Evolutionary conservation across 2,113 vertebrate genomes (phyloP), one percentile per base, ranked within the genome.

Genomic region (Nipponia nippon): DNA sequence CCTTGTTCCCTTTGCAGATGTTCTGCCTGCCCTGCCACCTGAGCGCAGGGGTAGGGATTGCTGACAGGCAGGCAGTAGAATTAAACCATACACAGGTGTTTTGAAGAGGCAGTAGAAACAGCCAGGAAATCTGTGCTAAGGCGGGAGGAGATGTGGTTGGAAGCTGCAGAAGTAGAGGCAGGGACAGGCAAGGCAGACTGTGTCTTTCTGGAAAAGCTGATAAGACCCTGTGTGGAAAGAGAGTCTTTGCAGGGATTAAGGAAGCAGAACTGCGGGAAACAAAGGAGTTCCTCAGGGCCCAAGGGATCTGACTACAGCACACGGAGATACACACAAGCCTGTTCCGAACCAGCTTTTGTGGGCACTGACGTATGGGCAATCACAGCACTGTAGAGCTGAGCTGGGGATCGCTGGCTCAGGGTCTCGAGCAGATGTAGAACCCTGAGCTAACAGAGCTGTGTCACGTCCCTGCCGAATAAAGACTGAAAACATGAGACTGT

Each of bases 291-390:
- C 27, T 62, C 9, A 32, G 69, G 42, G 26, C 47, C n/a, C 40
- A 29, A 21, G 59, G 30, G 32, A 16, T 22, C 3, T 49, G 61
- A 46, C n/a, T 56, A 14, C 25, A 75, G 76, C 30, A 58, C 52
- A 52, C 0, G 0, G 27, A 42, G 56, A 10, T 67, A 29, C 16
- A 9, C 9, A 10, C 44, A 71, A 52, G 40, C n/a, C 29, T 63
- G 7, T 72, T 76, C 27, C 16, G 26, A 52, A 19, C 61, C 2
- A 1, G 21, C 38, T 73, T 10, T 18, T 71, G 42, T 71, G 36
- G 16, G 21, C 25, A 32, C 66, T 62, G 56, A n/a, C 0, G 0
- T 40, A 16, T 38, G 42, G 50, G 32, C 32, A 63, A 16, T 75
- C 55, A 30, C 34, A 84, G 72, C 50, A 15, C 22, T 36, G 32